Conservation (phyloP, 2,113 vertebrate genomes). For the Sinosuthora webbiana region DNA sequence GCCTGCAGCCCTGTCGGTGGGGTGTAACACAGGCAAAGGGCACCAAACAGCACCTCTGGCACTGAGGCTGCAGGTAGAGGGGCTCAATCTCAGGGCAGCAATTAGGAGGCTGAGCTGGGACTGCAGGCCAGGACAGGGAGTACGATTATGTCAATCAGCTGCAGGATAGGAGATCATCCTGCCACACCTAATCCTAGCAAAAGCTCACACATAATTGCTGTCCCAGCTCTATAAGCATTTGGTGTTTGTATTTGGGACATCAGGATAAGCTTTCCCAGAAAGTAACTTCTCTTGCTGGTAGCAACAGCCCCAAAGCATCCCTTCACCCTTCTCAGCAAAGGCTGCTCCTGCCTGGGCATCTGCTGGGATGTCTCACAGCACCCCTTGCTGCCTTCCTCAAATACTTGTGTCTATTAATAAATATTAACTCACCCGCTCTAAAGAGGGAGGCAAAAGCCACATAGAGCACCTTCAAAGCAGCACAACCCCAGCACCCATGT, state of each 20-base stretch:
- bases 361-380: not conserved
- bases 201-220: not conserved
- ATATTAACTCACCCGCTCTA: not conserved
- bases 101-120: not conserved
- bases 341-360: not conserved
- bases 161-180: not conserved
- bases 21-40: not conserved
- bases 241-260: not conserved
- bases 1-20: not conserved
- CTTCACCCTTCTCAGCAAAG: not conserved
- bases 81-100: not conserved
- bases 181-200: not conserved
- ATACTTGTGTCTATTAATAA: not conserved
- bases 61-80: accelerated
- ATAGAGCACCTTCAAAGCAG: not conserved
- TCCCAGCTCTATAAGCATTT: not conserved
- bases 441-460: not conserved
- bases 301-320: not conserved
- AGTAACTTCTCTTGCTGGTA: not conserved
- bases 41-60: not conserved
- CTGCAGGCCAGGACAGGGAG: not conserved
- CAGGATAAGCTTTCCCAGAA: not conserved
- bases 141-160: not conserved
- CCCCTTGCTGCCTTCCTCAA: not conserved
- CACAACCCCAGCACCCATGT: accelerated